Evolutionary conservation across 2,797 vertebrate genomes (phyloP), one percentile per base, ranked within the genome.

Genomic region (Anabas testudineus): DNA sequence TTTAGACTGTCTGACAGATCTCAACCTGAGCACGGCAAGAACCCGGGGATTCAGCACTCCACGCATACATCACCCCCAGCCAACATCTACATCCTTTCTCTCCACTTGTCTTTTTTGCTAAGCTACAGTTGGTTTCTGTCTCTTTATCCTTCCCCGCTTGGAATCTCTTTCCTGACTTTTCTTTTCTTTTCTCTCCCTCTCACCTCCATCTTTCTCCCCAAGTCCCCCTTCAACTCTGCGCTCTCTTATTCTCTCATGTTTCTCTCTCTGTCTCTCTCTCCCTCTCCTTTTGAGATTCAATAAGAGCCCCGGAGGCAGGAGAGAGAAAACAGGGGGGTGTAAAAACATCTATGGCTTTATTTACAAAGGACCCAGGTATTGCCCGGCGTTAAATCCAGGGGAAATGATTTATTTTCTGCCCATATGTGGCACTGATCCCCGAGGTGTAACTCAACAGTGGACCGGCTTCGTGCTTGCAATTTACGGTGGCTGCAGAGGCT

Each of bases 321-420:
- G 85, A 83, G 83, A 87, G 87, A 88, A 81, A 89, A 86, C 74
- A 77, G 77, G 82, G 86, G 87, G 86, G 91, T 86, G 90, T 91
- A 92, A 93, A 93, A 92, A 91, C 92, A 92, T 93, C 92, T 85
- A 90, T 91, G 86, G 91, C 88, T 91, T 93, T 93, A 93, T 93
- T 93, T 92, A 92, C 92, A 93, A 92, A 92, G 87, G 88, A 84
- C 77, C 88, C 90, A 90, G 91, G 93, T 91, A 93, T 90, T 86
- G 88, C 91, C 90, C 82, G 15, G 84, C 80, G 83, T 92, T 93
- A 93, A 92, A 92, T 93, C 93, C 83, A 69, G 80, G 80, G 90
- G 90, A 90, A 90, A 90, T 93, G 91, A 93, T 94, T 94, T 94
- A 93, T 91, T 91, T 90, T 88, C 87, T 75, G 63, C 76, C 87